A percentile compares a stretch with the other conserved stretches of the same genome.
These are phyloP conservation scores for Morone chrysops DNA, from an alignment of 2,113 vertebrate genomes.

Conservation along the genomic window DNA sequence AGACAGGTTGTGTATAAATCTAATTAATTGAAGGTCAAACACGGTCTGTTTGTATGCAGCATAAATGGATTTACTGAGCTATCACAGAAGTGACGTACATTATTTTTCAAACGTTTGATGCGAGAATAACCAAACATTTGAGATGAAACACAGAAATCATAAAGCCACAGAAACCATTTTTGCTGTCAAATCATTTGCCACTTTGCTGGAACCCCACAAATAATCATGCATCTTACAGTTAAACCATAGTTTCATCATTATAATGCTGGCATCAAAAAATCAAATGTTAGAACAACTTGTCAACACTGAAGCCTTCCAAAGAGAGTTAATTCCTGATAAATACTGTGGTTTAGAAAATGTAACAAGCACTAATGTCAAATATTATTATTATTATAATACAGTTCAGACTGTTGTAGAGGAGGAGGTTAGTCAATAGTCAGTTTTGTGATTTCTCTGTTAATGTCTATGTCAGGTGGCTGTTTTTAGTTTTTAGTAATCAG, in stretches of 20 bases:
- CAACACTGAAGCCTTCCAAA: not conserved
- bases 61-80: not conserved
- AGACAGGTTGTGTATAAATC: not conserved
- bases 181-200: not conserved
- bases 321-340: not conserved
- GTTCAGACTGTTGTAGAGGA: not conserved
- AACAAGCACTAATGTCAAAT: not conserved
- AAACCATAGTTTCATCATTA: not conserved
- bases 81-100: not conserved
- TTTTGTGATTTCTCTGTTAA: slow-evolving; percentile 26
- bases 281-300: not conserved
- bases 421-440: not conserved
- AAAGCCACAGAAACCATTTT: not conserved
- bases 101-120: not conserved
- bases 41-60: not conserved
- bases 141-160: not conserved
- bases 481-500: too few species aligned
- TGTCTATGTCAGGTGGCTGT: not conserved
- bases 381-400: not conserved
- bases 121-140: not conserved
- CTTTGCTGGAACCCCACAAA: not conserved
- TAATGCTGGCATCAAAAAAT: not conserved
- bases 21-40: slow-evolving; percentile 15
- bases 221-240: not conserved
- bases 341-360: not conserved